Percentiles rank a stretch among this genome's conserved stretches.
Evolutionary conservation across 2,797 vertebrate species (phyloP).

Genomic region (Falco berigora): DNA sequence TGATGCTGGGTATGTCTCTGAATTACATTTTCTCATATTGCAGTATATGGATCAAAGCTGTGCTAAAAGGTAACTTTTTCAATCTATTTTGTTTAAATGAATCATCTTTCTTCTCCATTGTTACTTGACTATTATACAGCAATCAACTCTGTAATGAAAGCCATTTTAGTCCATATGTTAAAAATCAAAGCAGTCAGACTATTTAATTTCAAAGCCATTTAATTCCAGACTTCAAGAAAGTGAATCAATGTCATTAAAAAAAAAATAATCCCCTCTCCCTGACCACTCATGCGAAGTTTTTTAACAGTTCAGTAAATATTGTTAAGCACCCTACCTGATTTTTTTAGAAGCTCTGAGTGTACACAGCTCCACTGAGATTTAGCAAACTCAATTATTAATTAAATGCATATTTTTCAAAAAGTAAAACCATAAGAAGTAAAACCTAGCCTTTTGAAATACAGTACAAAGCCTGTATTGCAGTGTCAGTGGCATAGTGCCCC

Average conservation of each 20-base stretch:
- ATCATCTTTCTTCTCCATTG: neutral
- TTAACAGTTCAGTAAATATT: neutral
- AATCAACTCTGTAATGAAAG: neutral
- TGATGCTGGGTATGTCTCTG: neutral
- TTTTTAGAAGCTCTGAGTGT: neutral
- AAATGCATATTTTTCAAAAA: neutral
- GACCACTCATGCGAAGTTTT: neutral
- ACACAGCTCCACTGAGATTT: neutral
- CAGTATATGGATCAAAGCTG: neutral
- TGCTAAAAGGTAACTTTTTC: neutral
- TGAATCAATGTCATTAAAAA: neutral
- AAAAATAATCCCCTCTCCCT: neutral
- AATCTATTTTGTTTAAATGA: neutral
- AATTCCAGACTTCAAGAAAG: neutral
- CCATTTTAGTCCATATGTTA: neutral
- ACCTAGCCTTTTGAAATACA: neutral
- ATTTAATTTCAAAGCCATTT: neutral
- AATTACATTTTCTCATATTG: neutral
- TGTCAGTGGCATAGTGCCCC: neutral
- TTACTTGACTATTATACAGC: neutral
- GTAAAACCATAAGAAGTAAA: neutral
- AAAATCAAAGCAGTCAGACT: neutral
- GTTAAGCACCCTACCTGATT: neutral
- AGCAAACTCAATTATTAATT: neutral
- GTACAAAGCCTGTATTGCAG: neutral